These are phyloP conservation scores for Temnothorax nylanderi DNA, from an alignment of 1,140 invertebrate genomes.

Conservation along the genomic window DNA sequence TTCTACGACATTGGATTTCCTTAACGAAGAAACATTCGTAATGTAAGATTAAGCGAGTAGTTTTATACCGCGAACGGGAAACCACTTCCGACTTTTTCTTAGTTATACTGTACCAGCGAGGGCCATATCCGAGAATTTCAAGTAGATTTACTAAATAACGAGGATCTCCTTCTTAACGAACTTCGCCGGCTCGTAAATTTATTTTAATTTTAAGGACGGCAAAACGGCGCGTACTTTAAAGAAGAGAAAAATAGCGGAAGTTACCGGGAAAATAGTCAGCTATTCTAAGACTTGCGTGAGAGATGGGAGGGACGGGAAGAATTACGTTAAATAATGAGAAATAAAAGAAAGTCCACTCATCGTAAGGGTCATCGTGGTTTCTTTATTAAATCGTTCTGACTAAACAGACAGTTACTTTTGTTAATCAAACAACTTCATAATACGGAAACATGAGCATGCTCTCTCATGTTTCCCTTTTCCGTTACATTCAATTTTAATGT, in stretches of 20 bases:
- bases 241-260: conserved; percentile 54
- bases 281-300: conserved; percentile 46
- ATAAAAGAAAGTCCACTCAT: conserved; percentile 38
- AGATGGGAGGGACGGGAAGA: not conserved
- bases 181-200: conserved; percentile 68
- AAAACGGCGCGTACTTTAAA: conserved; percentile 35
- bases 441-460: not conserved
- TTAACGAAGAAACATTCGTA: conserved; percentile 62
- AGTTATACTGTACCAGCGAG: conserved; percentile 34
- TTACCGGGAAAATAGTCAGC: conserved; percentile 31
- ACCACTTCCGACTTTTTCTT: not conserved
- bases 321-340: conserved; percentile 29
- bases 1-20: conserved; percentile 23
- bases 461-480: not conserved
- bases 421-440: conserved; percentile 46
- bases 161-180: conserved; percentile 56
- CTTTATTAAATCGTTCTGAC: conserved; percentile 43
- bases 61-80: conserved; percentile 51
- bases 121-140: conserved; percentile 67
- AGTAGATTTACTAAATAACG: conserved; percentile 73
- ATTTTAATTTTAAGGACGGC: conserved; percentile 71
- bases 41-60: conserved; percentile 56
- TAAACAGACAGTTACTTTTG: conserved; percentile 15
- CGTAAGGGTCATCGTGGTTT: not conserved
- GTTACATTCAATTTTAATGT: not conserved